Evolutionary conservation across 2,113 vertebrate species (phyloP).

Genomic region (Dipodomys stephensi): DNA sequence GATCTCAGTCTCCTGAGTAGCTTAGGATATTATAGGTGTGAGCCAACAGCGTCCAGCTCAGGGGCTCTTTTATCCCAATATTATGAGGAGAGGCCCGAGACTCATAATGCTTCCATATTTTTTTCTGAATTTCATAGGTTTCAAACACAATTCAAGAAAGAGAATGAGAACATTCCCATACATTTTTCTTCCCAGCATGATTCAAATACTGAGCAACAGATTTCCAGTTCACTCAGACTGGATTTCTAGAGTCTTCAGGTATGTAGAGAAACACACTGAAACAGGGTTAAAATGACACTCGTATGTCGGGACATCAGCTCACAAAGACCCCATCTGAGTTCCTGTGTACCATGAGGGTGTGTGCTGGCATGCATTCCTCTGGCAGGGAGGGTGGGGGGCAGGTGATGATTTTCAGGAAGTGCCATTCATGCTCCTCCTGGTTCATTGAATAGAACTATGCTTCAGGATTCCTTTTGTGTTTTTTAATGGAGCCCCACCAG

Average conservation of each 20-base stretch:
- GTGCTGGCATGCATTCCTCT: no score
- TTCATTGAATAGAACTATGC: no score
- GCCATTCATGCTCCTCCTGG: no score
- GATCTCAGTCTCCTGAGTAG: no score
- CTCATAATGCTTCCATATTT: not conserved
- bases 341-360: fast-evolving
- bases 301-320: no score
- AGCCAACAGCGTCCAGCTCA: no score
- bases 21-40: no score
- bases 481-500: no score
- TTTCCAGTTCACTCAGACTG: not conserved
- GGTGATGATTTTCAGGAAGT: no score
- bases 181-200: not conserved
- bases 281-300: not conserved
- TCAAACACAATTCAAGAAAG: not conserved
- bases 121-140: not conserved
- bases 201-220: not conserved
- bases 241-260: not conserved
- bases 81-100: not conserved
- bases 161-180: not conserved
- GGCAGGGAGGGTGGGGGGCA: no score
- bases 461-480: no score
- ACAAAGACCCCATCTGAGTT: fast-evolving
- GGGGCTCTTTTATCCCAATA: no score
- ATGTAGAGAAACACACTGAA: not conserved